A percentile compares a stretch with the other conserved stretches of the same genome.
phyloP scores from a whole-genome alignment of 2,888 invertebrate species.

The Volucella inflata region DNA sequence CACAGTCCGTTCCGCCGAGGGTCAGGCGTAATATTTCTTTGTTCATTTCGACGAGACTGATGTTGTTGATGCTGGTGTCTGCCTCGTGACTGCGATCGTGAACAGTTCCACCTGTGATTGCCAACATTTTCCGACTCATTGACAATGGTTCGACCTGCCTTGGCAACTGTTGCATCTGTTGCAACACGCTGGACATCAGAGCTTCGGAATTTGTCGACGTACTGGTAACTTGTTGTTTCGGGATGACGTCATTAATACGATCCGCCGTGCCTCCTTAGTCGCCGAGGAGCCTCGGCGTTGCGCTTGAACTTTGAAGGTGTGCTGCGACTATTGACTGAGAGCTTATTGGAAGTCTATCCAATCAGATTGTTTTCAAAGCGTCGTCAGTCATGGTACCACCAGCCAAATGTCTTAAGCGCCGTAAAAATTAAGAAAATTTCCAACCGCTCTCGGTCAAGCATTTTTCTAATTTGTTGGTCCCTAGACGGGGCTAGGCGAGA shows the following conservation, averaged over 20 bases:
- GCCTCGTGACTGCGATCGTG: too few species aligned
- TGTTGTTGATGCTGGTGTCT: too few species aligned
- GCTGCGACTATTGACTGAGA: constrained; percentile 27
- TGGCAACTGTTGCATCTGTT: constrained; percentile 6
- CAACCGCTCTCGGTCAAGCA: too few species aligned
- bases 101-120: too few species aligned
- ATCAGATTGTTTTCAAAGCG: neutral
- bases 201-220: neutral
- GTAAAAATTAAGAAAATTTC: too few species aligned
- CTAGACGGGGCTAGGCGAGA: too few species aligned
- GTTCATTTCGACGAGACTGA: too few species aligned
- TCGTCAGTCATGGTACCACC: too few species aligned
- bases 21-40: too few species aligned
- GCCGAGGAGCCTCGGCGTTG: constrained; percentile 1
- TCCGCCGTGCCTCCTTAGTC: constrained; percentile 18
- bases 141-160: neutral
- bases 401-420: too few species aligned
- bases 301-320: neutral
- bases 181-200: neutral
- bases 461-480: too few species aligned
- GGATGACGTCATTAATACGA: constrained; percentile 31
- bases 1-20: too few species aligned
- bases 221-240: constrained; percentile 11
- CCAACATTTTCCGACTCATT: neutral
- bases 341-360: constrained; percentile 4